Evolutionary conservation across 2,797 vertebrate genomes (phyloP), one percentile per base, ranked within the genome.

Genomic region (Staurois parvus): DNA sequence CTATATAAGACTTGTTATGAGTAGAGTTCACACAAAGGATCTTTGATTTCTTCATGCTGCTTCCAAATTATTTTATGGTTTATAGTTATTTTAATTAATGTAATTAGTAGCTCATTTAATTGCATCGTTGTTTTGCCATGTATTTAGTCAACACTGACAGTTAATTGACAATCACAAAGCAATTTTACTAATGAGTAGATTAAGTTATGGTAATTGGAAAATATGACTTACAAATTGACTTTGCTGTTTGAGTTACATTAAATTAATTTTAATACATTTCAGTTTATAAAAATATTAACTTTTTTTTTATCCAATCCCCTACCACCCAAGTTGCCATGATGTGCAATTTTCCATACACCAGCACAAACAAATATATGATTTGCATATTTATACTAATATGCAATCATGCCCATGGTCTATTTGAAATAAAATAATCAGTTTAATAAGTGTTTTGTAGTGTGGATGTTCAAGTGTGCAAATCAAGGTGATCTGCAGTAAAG

Each of bases 131-230:
- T 72, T 81, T 81, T 59, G 45, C 24, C 68, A 59, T 37, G 45
- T 66, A 79, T 79, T 72, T 79, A 78, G 83, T 84, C 83, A 84
- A 84, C 62, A 62, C 76, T 84, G 83, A 84, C 30, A 79, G 56
- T 64, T 73, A 85, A 85, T 48, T 84, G 75, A 72, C 75, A 78
- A 42, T 84, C 76, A 67, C 56, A 73, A 79, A 85, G 69, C 42
- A 48, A 85, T 79, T 79, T 78, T 84, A 62, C 83, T 84, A 79
- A 79, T 79, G 37, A 79, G 32, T 73, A 84, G 45, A 85, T 79
- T 28, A 70, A 28, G 29, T 56, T 70, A 78, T 79, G 30, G 29
- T 73, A 79, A 73, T 73, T 67, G 12, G 26, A 42, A 66, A 78
- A 64, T 67, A 66, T 66, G 76, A 79, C 40, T 84, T 84, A 48